Percentiles rank a stretch among this genome's conserved stretches.
phyloP scores from a whole-genome alignment of 2,797 vertebrate species.

The Linurgus olivaceus region DNA sequence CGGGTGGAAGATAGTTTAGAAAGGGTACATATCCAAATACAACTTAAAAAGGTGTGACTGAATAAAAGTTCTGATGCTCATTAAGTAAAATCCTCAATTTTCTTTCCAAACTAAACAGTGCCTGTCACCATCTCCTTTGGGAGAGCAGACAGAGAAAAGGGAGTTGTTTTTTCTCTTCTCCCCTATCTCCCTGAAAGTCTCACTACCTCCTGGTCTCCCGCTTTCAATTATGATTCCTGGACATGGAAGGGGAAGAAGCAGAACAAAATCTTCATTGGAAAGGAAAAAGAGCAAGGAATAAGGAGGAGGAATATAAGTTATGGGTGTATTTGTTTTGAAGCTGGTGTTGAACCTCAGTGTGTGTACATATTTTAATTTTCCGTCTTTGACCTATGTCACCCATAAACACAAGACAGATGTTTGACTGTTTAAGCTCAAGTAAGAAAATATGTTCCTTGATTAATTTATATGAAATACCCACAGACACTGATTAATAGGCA shows the following conservation, averaged over 20 bases:
- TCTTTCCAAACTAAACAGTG: background rate
- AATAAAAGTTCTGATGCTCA: background rate
- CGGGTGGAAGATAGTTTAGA: background rate
- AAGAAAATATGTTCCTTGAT: background rate
- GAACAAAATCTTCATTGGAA: background rate
- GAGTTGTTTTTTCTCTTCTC: background rate
- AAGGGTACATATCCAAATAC: background rate
- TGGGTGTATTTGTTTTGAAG: background rate
- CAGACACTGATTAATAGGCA: background rate
- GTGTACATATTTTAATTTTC: background rate
- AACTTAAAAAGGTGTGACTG: background rate
- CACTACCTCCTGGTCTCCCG: accelerated
- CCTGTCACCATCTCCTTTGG: background rate
- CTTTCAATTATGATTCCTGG: background rate
- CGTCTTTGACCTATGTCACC: background rate
- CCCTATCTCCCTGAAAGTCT: background rate
- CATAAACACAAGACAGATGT: background rate
- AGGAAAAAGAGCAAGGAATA: background rate
- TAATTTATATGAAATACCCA: background rate
- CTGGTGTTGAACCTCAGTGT: background rate
- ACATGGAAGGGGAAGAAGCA: background rate
- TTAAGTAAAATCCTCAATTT: background rate
- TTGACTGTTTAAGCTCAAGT: background rate
- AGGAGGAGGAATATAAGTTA: background rate
- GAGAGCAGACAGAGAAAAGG: background rate